A percentile compares a stretch with the other conserved stretches of the same genome.
Evolutionary conservation across 1,140 invertebrate genomes (phyloP).

Genomic region (Sinonovacula constricta): DNA sequence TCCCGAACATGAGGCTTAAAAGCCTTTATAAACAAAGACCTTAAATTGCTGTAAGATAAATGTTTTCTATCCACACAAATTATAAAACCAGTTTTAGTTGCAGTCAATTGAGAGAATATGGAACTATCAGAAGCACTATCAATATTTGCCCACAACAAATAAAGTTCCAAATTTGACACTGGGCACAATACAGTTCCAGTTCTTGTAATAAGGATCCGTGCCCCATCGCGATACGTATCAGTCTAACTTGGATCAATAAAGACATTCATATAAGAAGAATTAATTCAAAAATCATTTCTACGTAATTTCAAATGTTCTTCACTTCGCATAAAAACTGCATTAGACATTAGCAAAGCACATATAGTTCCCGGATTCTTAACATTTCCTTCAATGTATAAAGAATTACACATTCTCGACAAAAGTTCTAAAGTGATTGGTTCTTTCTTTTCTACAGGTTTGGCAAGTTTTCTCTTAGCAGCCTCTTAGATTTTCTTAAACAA

Average conservation of each 20-base stretch:
- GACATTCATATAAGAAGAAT: too few relatives aligned
- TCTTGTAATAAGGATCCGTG: constrained; percentile 20
- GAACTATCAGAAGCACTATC: background rate
- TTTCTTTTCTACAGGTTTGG: too few relatives aligned
- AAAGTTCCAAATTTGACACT: constrained; percentile 8
- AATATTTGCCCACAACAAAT: constrained; percentile 13
- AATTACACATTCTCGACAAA: too few relatives aligned
- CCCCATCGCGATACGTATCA: constrained; percentile 14
- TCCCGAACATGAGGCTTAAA: background rate
- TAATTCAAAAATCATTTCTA: background rate
- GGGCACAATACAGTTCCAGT: constrained; percentile 12
- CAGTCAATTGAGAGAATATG: background rate
- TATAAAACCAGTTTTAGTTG: too few relatives aligned
- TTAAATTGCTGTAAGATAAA: constrained; percentile 5
- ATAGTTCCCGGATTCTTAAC: constrained; percentile 41
- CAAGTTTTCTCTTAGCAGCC: background rate
- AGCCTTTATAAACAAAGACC: background rate
- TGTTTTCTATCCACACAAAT: background rate
- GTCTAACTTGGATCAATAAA: constrained; percentile 15
- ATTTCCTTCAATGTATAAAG: too few relatives aligned
- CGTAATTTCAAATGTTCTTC: background rate
- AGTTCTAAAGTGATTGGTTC: too few relatives aligned
- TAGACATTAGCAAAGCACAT: constrained; percentile 7
- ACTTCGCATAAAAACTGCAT: constrained; percentile 16
- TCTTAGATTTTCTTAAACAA: constrained; percentile 18